These are phyloP conservation scores for Crocuta crocuta DNA, from an alignment of 2,113 vertebrate genomes.

Conservation along the genomic window DNA sequence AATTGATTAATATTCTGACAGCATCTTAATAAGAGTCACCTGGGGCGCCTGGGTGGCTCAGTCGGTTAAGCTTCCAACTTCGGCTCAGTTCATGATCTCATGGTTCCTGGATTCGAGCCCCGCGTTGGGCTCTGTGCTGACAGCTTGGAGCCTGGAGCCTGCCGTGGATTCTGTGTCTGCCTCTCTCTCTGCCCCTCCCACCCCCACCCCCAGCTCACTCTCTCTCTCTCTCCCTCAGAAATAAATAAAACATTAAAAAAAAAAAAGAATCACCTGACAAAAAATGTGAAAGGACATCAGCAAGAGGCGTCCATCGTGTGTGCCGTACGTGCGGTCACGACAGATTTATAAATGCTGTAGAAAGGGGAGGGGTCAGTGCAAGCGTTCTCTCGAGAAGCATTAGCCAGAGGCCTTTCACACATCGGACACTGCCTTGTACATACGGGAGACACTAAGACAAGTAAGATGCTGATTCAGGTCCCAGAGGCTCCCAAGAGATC, in stretches of 20 bases:
- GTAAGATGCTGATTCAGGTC: neutral
- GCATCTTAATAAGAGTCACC: neutral
- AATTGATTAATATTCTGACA: neutral
- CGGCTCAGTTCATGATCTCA: no score
- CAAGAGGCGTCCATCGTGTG: neutral
- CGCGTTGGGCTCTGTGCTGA: no score
- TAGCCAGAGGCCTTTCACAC: neutral
- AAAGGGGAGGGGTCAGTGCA: neutral
- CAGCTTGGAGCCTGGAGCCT: no score
- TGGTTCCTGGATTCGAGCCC: no score
- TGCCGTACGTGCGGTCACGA: neutral
- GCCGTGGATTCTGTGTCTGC: no score
- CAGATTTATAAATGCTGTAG: neutral
- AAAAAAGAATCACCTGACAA: neutral
- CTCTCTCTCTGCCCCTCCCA: no score
- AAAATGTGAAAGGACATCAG: neutral
- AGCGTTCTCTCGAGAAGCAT: neutral
- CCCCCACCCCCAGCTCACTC: no score
- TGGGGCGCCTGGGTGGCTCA: no score
- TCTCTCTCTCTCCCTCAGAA: no score
- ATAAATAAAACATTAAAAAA: no score
- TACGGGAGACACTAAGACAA: neutral
- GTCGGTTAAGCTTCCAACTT: no score
- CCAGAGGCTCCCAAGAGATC: neutral
- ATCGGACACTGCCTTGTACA: neutral